Conservation (phyloP, 2,113 vertebrate species). For the Microcebus lehilahytsara region DNA sequence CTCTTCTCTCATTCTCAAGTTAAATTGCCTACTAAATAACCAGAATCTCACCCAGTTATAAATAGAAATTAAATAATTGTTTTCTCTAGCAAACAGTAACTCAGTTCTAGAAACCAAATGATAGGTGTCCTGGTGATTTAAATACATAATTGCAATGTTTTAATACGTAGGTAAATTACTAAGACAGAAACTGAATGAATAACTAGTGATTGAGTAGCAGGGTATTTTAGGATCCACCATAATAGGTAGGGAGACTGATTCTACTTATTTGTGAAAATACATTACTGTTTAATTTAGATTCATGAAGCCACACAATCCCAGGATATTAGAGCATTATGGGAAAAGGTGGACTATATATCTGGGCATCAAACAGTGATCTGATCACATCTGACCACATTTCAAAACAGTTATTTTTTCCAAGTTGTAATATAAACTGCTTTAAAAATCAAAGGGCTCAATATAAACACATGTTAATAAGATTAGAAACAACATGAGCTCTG, state of each 20-base stretch:
- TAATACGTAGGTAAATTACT: conserved; percentile 14
- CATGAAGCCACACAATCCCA: not conserved
- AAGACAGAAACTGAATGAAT: not conserved
- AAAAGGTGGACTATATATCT: not conserved
- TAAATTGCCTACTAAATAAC: not conserved
- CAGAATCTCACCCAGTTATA: not conserved
- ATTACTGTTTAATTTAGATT: not conserved
- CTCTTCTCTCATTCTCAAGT: not conserved
- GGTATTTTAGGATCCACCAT: not conserved
- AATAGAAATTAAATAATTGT: not conserved
- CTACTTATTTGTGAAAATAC: conserved; percentile 19
- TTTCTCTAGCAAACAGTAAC: not conserved
- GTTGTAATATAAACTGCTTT: not conserved
- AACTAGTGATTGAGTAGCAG: not conserved
- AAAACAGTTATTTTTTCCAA: not conserved
- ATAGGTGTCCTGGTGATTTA: not conserved
- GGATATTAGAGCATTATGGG: not conserved
- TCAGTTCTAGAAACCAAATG: conserved; percentile 17
- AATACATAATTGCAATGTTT: conserved; percentile 22
- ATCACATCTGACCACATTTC: not conserved
- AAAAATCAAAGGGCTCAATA: conserved; percentile 33
- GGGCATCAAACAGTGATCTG: not conserved
- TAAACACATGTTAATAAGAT: not conserved
- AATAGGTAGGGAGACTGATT: not conserved
- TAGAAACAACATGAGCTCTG: conserved; percentile 4